phyloP scores from a whole-genome alignment of 2,888 invertebrate species.

The Heterodera filipjevi region DNA sequence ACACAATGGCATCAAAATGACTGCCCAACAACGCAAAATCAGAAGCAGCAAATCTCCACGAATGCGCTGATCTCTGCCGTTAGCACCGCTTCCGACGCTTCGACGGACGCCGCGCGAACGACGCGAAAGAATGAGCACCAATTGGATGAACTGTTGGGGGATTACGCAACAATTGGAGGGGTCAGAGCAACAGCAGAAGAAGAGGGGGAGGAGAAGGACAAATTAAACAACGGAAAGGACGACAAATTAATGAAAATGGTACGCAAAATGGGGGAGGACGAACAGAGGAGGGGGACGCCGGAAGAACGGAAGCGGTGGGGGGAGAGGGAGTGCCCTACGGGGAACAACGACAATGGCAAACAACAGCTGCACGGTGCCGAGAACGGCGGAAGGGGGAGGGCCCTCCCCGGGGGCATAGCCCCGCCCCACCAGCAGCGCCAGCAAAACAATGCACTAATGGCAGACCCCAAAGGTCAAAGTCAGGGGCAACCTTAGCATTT shows the following conservation, averaged over 20 bases:
- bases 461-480: background rate
- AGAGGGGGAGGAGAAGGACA: background rate
- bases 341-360: background rate
- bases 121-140: background rate
- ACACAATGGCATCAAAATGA: background rate
- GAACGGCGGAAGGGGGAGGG: background rate
- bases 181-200: background rate
- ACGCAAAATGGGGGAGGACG: background rate
- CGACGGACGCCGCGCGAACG: background rate
- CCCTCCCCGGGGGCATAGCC: background rate
- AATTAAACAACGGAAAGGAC: background rate
- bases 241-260: background rate
- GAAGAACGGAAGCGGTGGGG: background rate
- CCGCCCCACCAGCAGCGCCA: background rate
- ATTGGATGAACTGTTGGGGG: background rate
- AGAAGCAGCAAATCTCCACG: background rate
- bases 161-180: slow-evolving; percentile 14
- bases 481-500: background rate
- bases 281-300: background rate
- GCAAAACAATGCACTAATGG: background rate
- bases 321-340: background rate
- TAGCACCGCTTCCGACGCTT: background rate
- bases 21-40: background rate
- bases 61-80: background rate
- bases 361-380: background rate